Base-by-base conservation (phyloP, 2,888 invertebrate species). In the Scaeva pyrastri region DNA sequence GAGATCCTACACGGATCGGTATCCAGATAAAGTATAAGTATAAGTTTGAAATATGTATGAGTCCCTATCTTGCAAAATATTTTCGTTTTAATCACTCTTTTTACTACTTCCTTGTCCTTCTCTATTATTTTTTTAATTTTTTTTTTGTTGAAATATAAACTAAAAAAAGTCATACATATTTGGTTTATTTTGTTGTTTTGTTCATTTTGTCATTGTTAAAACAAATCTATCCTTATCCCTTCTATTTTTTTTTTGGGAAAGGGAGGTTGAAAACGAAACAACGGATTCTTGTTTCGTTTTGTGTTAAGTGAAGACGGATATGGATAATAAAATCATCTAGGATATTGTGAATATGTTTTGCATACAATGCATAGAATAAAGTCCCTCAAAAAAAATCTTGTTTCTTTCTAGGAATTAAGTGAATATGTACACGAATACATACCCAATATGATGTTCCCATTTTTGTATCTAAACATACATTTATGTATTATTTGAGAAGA, bases 241-340 rank as follows among this genome's bases (percentile, higher is more conserved):
- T n/a, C n/a, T n/a, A n/a, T n/a, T n/a, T n/a, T n/a, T n/a, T n/a
- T n/a, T n/a, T n/a, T 31, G 5, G 8, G 31, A 31, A 7, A 31
- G 6, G 31, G 8, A n/a, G n/a, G 31, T 7, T 31, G 16, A 60
- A 71, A 72, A 70, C n/a, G 43, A 55, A 71, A 50, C 71, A 60
- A 45, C 56, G 64, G 68, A 84, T 74, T 74, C 19, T 50, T 41
- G 64, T 72, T 72, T 72, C 60, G 50, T 77, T 81, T 76, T 86
- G 72, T 64, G 81, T 64, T 72, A 81, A 81, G 70, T 81, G 76
- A 77, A 81, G 80, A 73, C 62, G 85, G 77, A 86, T 86, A 81
- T 70, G 73, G 68, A 74, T 81, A 86, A 77, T 86, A 86, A 86
- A 81, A 81, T 77, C 76, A 73, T 81, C n/a, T 48, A 58, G 43